These are phyloP conservation scores for Chironex yamaguchii DNA, from an alignment of 30 jellyfish, hydroid and myxozoan species.

Conservation along the genomic window DNA sequence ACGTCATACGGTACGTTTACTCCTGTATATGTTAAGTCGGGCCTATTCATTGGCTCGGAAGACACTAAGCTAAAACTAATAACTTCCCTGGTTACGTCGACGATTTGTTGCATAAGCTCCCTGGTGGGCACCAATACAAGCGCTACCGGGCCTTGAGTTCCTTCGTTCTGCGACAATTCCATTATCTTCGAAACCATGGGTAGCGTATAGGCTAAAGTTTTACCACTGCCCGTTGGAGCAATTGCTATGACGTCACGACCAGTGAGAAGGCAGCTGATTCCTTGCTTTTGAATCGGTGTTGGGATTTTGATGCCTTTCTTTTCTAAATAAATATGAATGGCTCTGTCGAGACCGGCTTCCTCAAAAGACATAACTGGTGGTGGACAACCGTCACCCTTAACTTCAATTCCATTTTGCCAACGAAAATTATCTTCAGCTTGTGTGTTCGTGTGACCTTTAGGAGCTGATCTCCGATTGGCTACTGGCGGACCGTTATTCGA, in stretches of 20 bases:
- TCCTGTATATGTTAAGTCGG: background rate
- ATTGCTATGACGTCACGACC: constrained; percentile 81
- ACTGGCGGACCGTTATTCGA: background rate
- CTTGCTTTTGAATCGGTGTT: constrained; percentile 95
- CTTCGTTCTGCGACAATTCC: background rate
- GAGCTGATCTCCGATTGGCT: background rate
- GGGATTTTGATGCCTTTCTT: constrained; percentile 46
- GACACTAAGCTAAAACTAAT: background rate
- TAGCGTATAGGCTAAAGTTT: constrained; percentile 76
- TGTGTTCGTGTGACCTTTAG: background rate
- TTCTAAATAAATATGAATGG: constrained; percentile 9
- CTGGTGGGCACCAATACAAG: constrained; percentile 89
- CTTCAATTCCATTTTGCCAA: constrained; percentile 72
- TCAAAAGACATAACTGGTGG: constrained; percentile 62
- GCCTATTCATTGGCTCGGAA: background rate
- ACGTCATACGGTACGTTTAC: background rate
- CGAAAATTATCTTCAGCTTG: constrained; percentile 59
- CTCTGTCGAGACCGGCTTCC: constrained; percentile 65
- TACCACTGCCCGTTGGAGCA: constrained; percentile 96
- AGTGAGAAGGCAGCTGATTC: constrained; percentile 63
- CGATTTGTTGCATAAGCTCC: constrained; percentile 90
- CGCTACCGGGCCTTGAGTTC: constrained; percentile 21
- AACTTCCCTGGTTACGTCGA: constrained; percentile 13
- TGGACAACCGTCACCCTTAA: constrained; percentile 78
- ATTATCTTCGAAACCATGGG: constrained; percentile 68